Base-by-base conservation (phyloP, 2,888 invertebrate species). In the Xanthorhoe designata region DNA sequence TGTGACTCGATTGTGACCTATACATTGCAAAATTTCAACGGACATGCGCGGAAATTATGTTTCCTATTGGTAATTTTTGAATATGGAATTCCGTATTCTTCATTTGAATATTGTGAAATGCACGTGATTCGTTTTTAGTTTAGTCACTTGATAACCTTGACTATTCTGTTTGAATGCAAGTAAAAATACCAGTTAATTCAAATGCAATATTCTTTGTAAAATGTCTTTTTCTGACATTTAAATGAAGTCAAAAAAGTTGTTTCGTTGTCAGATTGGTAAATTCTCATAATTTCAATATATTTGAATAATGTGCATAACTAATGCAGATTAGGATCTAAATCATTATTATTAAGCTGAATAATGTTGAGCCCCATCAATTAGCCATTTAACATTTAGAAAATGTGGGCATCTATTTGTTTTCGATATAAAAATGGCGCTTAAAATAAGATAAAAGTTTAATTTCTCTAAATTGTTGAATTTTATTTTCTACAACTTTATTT, bases 171-270 rank as follows among this genome's bases (percentile, higher is more conserved):
- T 24, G 5, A 29, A n/a, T 24, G 24, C 51, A 51, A 59, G 29
- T 38, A 42, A 42, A 42, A 42, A 42, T 13, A 42, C 38, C 38
- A 4, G 38, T 42, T 38, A 13, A 13, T 38, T 38, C 38, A 10
- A 35, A 9, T 17, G 32, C 32, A 45, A 10, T 55, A n/a, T 45
- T 55, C 45, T 32, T 50, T 17, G 7, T 38, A 49, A 29, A 62
- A 58, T 64, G 54, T 54, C 51, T 58, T 47, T 63, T 53, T 58
- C 49, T 61, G 66, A 66, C 66, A 66, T 66, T 62, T 62, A 61
- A 52, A 61, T 58, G 45, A 57, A 47, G 18, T 47, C 29, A 24
- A 32, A 55, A 42, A 51, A 9, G 4, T 47, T 8, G 19, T 53
- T 49, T 57, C 24, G 29, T 42, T 65, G 15, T 55, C 51, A 54